Percentiles rank a stretch among this genome's conserved stretches.
Conservation (phyloP, 2,113 vertebrate species). For the Meriones unguiculatus region DNA sequence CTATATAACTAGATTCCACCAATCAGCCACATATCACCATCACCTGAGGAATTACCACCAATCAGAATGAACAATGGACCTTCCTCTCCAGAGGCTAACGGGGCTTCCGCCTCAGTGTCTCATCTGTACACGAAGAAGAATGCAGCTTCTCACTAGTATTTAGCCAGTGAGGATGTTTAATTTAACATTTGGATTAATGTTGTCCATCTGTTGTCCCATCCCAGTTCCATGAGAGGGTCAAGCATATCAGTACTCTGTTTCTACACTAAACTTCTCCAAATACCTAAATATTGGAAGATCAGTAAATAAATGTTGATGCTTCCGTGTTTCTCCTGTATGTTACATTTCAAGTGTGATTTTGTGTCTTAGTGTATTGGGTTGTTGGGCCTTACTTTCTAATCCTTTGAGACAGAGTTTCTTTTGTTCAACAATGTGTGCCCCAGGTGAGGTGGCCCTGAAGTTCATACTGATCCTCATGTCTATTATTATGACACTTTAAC, state of each 20-base stretch:
- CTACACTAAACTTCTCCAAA: not conserved
- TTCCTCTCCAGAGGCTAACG: not conserved
- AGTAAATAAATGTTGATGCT: not conserved
- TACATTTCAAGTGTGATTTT: not conserved
- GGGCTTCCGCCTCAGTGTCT: accelerated
- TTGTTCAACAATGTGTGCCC: too few species aligned
- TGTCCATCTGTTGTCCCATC: not conserved
- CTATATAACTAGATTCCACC: not conserved
- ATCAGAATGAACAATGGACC: accelerated
- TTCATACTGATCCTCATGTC: not conserved
- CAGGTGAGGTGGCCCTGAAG: not conserved
- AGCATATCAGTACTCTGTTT: not conserved
- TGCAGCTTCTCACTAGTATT: not conserved
- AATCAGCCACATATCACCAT: constrained; percentile 64
- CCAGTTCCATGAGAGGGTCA: not conserved
- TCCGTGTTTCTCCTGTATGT: not conserved
- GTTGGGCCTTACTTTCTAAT: not conserved
- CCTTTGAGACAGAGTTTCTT: not conserved
- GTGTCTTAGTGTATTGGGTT: not conserved
- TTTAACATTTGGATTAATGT: not conserved
- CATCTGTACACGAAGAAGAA: not conserved
- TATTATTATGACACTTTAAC: not conserved
- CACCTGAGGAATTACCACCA: not conserved
- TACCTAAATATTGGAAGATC: not conserved
- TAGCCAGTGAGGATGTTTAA: not conserved